phyloP scores from a whole-genome alignment of 2,113 vertebrate genomes.

The Polypterus bichir region DNA sequence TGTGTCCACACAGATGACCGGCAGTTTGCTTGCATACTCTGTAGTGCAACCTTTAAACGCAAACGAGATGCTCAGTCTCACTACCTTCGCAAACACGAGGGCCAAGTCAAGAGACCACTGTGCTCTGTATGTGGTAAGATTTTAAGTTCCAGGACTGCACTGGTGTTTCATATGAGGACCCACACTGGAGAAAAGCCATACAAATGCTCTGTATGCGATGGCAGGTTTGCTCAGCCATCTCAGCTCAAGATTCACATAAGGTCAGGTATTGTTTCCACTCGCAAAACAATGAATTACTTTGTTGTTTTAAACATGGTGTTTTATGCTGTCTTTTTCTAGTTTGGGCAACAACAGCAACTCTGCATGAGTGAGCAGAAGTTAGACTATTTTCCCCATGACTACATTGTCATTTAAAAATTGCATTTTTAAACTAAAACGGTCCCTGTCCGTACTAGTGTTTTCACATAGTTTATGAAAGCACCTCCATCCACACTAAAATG shows the following conservation, averaged over 20 bases:
- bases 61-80: conserved; percentile 38
- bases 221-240: conserved; percentile 38
- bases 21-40: conserved; percentile 39
- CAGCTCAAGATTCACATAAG: conserved; percentile 50
- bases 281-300: background rate
- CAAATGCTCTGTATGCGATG: conserved; percentile 29
- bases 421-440: no score
- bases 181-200: conserved; percentile 45
- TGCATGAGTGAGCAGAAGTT: no score
- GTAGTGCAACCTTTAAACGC: conserved; percentile 37
- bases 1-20: conserved; percentile 40
- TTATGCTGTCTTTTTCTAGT: no score
- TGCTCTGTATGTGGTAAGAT: conserved; percentile 46
- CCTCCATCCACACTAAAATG: no score
- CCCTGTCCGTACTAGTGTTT: no score
- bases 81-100: conserved; percentile 34
- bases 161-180: conserved; percentile 43
- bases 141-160: conserved; percentile 36
- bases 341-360: no score
- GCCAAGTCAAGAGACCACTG: conserved; percentile 33
- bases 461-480: no score
- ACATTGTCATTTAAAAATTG: no score
- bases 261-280: conserved; percentile 13
- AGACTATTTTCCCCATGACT: no score
- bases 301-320: no score